Conservation (phyloP, 2,888 invertebrate genomes). For the Aethes cnicana region DNA sequence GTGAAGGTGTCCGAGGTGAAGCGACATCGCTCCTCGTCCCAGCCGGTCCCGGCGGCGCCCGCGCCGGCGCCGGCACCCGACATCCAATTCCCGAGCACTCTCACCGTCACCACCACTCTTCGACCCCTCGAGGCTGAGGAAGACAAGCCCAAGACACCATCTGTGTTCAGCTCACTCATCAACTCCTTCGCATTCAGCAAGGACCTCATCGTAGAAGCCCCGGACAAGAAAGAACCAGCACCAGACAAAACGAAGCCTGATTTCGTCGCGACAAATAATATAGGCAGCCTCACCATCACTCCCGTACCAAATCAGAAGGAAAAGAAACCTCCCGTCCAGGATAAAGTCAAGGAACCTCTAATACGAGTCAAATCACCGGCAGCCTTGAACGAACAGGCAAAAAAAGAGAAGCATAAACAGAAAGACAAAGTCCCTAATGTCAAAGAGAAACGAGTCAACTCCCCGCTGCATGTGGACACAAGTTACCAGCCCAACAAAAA, state of each 20-base stretch:
- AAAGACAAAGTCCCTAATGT: conserved; percentile 44
- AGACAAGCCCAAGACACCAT: conserved; percentile 40
- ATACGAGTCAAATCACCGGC: conserved; percentile 73
- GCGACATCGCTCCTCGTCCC: conserved; percentile 54
- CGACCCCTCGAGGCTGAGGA: conserved; percentile 41
- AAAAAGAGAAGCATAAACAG: conserved; percentile 41
- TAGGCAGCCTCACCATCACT: conserved; percentile 76
- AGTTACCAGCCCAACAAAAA: conserved; percentile 56
- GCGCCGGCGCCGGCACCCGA: conserved; percentile 25
- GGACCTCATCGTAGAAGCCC: conserved; percentile 59
- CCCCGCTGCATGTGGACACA: conserved; percentile 65
- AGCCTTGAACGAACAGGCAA: conserved; percentile 71
- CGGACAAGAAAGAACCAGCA: conserved; percentile 49
- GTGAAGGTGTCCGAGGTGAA: conserved; percentile 63
- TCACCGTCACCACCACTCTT: conserved; percentile 68
- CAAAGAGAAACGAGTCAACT: conserved; percentile 52
- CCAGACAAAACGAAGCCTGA: conserved; percentile 56
- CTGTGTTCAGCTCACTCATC: conserved; percentile 50
- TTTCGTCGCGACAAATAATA: conserved; percentile 63
- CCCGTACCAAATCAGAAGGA: conserved; percentile 57
- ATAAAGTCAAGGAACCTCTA: conserved; percentile 54
- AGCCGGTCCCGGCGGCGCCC: conserved; percentile 40
- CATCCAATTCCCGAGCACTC: conserved; percentile 70
- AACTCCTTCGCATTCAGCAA: conserved; percentile 56
- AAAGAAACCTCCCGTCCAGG: conserved; percentile 42